Evolutionary conservation across 2,797 vertebrate species (phyloP), one percentile per base, ranked within the genome.

Genomic region (Onychomys arenicola): DNA sequence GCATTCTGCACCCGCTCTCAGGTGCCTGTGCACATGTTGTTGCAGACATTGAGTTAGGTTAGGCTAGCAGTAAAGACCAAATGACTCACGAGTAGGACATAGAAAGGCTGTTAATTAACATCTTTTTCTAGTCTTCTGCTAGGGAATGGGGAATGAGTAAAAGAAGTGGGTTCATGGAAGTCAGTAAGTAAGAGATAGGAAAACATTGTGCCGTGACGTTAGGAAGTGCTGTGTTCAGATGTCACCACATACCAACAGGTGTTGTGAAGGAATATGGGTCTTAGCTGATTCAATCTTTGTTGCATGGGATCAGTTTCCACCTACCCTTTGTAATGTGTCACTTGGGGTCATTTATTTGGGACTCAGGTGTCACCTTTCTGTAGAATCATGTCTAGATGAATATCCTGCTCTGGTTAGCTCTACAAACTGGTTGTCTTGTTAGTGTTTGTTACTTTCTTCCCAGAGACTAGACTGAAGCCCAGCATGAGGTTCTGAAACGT

Each of bases 141-240:
- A 76, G 46, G 90, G 63, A 76, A n/a, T 37, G 76, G 46, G 90
- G 63, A 76, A n/a, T 37, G 11, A 5, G n/a, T 49, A 46, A 59
- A 65, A 55, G 63, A 65, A 90, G 37, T 80, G 19, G 11, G 5
- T 43, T 82, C 4, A 9, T 32, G 21, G 43, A 43, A 59, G 43
- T 43, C 10, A 19, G 3, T 21, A 27, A 46, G 65, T n/a, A 77
- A 55, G 84, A 52, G 78, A 37, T 6, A 49, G 75, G 75, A 34
- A n/a, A 61, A 57, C 29, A 27, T 67, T n/a, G 57, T n/a, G 11
- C 34, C 13, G 0, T 1, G 9, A 67, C 9, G 2, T 6, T 6
- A 59, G 57, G 92, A 65, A 55, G 40, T 1, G 0, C 29, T 61
- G 84, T 52, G 59, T 25, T 82, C 34, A 61, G 43, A 19, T 77